Evolutionary conservation across 1,140 invertebrate species (phyloP), one percentile per base, ranked within the genome.

Genomic region (Diorhabda sublineata): DNA sequence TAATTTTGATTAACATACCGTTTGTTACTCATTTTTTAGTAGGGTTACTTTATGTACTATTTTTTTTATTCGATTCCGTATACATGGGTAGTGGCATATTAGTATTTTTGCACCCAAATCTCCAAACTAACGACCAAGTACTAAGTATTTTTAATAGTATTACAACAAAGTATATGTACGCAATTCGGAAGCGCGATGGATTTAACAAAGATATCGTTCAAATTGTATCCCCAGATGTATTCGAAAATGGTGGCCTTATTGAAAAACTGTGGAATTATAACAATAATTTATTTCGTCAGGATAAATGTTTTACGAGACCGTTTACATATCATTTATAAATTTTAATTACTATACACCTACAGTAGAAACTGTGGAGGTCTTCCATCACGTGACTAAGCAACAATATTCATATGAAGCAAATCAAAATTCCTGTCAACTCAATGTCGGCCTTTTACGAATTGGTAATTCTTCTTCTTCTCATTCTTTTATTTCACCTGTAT

Each of bases 1-100:
- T 78, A 42, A 45, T 79, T 4, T 66, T 78, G 42, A 42, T 77
- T 6, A 69, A 72, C 60, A 64, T 77, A 6, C 77, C 78, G 5
- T 73, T 79, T 56, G 44, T 77, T 7, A 79, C 78, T 5, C 73
- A 75, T 71, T 77, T 79, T 68, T 44, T 77, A 5, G 78, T 74
- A 45, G 73, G 74, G 5, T 64, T 79, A 42, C 68, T 77, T 66
- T 74, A 67, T 66, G 52, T 77, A 41, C 58, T 79, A 57, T 64
- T 71, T 9, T 69, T 59, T 57, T 64, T 52, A 52, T 79, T 70
- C 68, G 52, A 73, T 59, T 56, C 66, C 52, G 61, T 78, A 45
- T 67, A 72, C 60, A 63, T 73, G 64, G 63, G 47, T 43, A 59
- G 5, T 63, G 72, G 75, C 8, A 62, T 65, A 6, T 64, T 75